Base-by-base conservation (phyloP, 2,113 vertebrate species). In the Scomber colias region DNA sequence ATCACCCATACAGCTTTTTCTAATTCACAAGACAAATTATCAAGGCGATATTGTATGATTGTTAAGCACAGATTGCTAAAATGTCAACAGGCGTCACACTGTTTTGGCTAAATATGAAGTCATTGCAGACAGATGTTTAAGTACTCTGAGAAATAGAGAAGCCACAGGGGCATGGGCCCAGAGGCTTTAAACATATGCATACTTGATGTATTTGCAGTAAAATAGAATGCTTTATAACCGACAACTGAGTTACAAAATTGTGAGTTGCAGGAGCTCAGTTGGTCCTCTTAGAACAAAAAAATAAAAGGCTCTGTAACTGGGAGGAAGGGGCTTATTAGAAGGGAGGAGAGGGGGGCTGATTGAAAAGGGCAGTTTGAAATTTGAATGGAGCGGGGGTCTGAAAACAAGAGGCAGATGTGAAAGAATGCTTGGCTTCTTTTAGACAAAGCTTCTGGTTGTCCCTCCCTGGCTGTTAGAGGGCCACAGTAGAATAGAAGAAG, bases 341-440 rank as follows among this genome's bases (percentile, higher is more conserved):
- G 70, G 71, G 82, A 81, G 79, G 72, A 84, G 72, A 74, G 81
- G 86, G 69, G 83, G 82, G 83, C 74, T 89, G 82, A 92, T 93
- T 90, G 84, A 90, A 90, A 82, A 84, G 84, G 90, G 91, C 92
- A 94, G 93, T 94, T 94, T 92, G 89, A 93, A 91, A 94, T 95
- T 92, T 91, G 92, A 95, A 95, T 93, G 89, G 77, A 63, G 86
- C 27, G 62, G 86, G 87, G 90, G 87, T 83, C 81, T 90, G 85
- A 90, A 94, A 95, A 95, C 93, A 94, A 94, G 90, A 92, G 93
- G 93, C 93, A 95, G 93, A 95, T 95, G 93, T 94, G 92, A 94
- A 93, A 94, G 92, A 92, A 95, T 92, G 89, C 82, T 45, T 21
- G 59, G 78, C 86, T 93, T 78, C 87, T 92, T 87, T 92, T 87